Evolutionary conservation across 2,888 invertebrate genomes (phyloP).

Genomic region (Lypha dubia): DNA sequence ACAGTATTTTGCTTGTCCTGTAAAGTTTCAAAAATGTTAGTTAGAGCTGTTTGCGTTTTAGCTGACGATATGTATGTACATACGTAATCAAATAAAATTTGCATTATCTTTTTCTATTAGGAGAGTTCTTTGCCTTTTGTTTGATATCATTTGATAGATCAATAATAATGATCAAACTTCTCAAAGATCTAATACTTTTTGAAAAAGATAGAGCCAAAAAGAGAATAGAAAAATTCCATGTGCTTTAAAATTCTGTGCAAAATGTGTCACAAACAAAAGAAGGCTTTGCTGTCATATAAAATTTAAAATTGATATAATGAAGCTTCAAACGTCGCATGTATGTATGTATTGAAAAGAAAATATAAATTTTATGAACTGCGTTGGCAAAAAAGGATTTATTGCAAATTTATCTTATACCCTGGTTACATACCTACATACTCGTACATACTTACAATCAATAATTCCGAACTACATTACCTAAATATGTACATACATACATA

Average conservation of each 20-base stretch:
- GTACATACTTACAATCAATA: neutral
- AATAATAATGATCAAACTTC: slow-evolving; percentile 37
- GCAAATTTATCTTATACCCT: slow-evolving; percentile 49
- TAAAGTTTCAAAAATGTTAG: no score
- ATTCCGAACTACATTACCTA: neutral
- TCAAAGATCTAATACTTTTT: slow-evolving; percentile 36
- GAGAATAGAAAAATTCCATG: neutral
- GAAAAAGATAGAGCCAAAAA: slow-evolving; percentile 2
- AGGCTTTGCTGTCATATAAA: slow-evolving; percentile 68
- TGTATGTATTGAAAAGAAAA: slow-evolving; percentile 11
- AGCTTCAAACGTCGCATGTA: neutral
- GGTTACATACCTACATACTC: neutral
- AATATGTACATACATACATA: no score
- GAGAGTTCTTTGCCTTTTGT: slow-evolving; percentile 2
- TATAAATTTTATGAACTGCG: neutral
- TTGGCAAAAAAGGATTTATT: slow-evolving; percentile 61
- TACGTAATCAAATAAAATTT: no score
- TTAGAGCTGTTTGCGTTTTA: no score
- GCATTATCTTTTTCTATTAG: slow-evolving; percentile 35
- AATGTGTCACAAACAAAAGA: slow-evolving; percentile 57
- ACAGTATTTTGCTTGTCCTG: no score
- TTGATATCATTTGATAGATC: slow-evolving; percentile 28
- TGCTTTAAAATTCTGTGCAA: slow-evolving; percentile 34
- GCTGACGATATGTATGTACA: no score
- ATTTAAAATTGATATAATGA: slow-evolving; percentile 50